phyloP scores from a whole-genome alignment of 2,797 vertebrate genomes.

The Gymnothorax javanicus region DNA sequence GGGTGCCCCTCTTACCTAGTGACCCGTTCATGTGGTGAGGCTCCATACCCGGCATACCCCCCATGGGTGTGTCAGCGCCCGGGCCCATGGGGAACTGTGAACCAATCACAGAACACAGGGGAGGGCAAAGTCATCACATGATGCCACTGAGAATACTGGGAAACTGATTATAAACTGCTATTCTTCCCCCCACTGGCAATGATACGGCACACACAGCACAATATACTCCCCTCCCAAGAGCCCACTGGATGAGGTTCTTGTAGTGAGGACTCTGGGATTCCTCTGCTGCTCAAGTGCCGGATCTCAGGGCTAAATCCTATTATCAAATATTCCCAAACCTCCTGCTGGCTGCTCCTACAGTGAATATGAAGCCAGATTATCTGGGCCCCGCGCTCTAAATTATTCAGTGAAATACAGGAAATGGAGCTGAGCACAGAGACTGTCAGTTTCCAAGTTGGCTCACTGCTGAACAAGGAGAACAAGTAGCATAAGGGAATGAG shows the following conservation, averaged over 20 bases:
- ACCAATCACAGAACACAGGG: conserved; percentile 29
- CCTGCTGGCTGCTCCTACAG: not conserved
- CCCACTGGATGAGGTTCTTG: too few relatives aligned
- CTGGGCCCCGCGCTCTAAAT: not conserved
- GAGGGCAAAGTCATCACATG: not conserved
- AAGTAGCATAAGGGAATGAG: not conserved
- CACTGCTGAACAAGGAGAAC: not conserved
- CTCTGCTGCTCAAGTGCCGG: not conserved
- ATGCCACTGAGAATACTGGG: conserved; percentile 6
- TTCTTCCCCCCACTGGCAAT: not conserved
- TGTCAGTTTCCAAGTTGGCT: not conserved
- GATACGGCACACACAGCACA: not conserved
- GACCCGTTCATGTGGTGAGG: conserved; percentile 98
- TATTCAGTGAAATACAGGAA: conserved; percentile 12
- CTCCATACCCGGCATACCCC: conserved; percentile 93
- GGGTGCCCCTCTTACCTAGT: conserved; percentile 79
- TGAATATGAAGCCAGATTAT: not conserved
- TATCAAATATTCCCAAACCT: not conserved
- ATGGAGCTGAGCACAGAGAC: not conserved
- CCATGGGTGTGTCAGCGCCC: conserved; percentile 90
- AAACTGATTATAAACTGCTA: not conserved
- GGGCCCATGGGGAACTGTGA: conserved; percentile 93
- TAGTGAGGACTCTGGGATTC: not conserved
- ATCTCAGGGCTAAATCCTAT: not conserved
- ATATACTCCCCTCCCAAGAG: not conserved